Conservation (phyloP, 2,888 invertebrate genomes). For the Drosophila gaucha region DNA sequence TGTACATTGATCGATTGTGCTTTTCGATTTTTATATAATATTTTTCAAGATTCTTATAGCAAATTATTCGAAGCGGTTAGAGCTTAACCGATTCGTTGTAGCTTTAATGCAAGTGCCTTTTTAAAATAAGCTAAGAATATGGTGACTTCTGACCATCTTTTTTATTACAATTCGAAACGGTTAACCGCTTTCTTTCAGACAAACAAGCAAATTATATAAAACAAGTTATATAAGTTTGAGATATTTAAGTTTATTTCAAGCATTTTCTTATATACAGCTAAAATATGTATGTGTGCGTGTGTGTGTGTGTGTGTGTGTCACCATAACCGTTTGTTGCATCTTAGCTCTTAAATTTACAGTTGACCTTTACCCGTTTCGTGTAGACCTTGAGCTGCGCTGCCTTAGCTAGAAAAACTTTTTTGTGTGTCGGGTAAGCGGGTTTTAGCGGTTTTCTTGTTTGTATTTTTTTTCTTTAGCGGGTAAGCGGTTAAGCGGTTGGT, state of each 20-base stretch:
- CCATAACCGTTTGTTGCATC: constrained; percentile 54
- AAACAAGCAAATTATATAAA: constrained; percentile 16
- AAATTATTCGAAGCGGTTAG: background rate
- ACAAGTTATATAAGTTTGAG: constrained; percentile 2
- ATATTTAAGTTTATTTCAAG: constrained; percentile 59
- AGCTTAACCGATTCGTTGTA: background rate
- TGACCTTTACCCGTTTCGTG: constrained; percentile 58
- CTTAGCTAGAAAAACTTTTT: constrained; percentile 31
- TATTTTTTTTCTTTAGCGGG: constrained; percentile 32
- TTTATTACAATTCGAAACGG: constrained; percentile 13
- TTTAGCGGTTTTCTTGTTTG: constrained; percentile 14
- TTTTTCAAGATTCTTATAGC: background rate
- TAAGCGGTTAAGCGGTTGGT: constrained; percentile 65
- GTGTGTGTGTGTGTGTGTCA: constrained; percentile 5
- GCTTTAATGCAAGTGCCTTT: background rate
- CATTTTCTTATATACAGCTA: constrained; percentile 65
- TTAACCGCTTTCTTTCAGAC: constrained; percentile 31
- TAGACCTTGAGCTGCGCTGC: constrained; percentile 30
- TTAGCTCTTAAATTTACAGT: constrained; percentile 35
- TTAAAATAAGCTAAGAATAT: background rate
- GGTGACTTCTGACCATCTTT: too few relatives aligned
- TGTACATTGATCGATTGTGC: constrained; percentile 18
- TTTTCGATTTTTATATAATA: background rate
- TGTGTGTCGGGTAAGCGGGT: constrained; percentile 47
- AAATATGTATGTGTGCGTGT: constrained; percentile 7